Evolutionary conservation across 1,140 invertebrate species (phyloP), one percentile per base, ranked within the genome.

Genomic region (Elymnias hypermnestra): DNA sequence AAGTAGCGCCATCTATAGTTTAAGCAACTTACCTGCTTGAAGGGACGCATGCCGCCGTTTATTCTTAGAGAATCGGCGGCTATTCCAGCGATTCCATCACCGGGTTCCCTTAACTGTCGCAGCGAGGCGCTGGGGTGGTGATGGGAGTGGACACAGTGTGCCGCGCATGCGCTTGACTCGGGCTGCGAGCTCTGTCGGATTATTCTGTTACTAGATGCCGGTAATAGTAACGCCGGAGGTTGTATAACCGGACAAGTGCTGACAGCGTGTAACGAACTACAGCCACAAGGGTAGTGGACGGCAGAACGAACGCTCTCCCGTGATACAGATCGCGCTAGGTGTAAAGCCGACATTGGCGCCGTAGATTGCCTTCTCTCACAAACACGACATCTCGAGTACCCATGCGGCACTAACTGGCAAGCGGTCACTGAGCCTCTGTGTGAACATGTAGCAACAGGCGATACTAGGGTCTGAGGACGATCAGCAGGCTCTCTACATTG

Each of bases 51-150:
- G 50, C 96, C 97, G 36, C 97, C 97, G 88, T 98, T 98, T 85
- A 98, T 96, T 57, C 97, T 90, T 61, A 98, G 90, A 19, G 96
- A 98, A 86, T 98, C 97, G n/a, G 96, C 96, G 1, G 97, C 97
- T 67, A 99, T 98, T 65, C 95, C 95, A n/a, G 95, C 95, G 46
- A 97, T 96, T 37, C 94, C 94, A 72, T 96, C 94, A 21, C 91
- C 90, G 12, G 92, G 91, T 86, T 94, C 94, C 35, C 94, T 88
- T 12, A 96, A 88, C 71, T 96, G 94, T 62, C 94, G 91, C 67
- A 96, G 83, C 1, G 94, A 96, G 63, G 93, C 91, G 76, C 91
- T 92, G 43, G 91, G 90, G 50, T 90, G 89, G 10, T 91, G 88
- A 44, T 89, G 89, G 45, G 85, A 84, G 73, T 87, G 87, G 28